These are phyloP conservation scores for Schlechtendalia chinensis DNA, from an alignment of 1,140 invertebrate genomes.

Conservation along the genomic window DNA sequence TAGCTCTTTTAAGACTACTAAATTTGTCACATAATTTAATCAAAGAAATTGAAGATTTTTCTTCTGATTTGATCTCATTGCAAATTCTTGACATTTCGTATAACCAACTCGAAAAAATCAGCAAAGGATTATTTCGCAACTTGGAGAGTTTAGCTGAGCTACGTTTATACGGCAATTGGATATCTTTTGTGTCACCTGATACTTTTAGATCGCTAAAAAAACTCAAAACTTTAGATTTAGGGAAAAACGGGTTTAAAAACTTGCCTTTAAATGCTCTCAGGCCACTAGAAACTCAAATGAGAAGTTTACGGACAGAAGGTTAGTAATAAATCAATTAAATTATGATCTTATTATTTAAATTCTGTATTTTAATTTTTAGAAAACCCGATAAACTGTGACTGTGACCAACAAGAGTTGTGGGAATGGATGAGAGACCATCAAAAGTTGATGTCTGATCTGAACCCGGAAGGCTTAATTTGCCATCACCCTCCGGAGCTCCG, in stretches of 20 bases:
- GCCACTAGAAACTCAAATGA: slow-evolving; percentile 76
- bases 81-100: slow-evolving; percentile 78
- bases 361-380: slow-evolving; percentile 59
- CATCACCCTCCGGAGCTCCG: slow-evolving; percentile 74
- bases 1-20: slow-evolving; percentile 68
- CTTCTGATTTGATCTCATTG: slow-evolving; percentile 71
- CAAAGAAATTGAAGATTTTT: slow-evolving; percentile 80
- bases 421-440: slow-evolving; percentile 84
- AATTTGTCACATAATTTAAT: slow-evolving; percentile 82
- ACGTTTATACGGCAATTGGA: slow-evolving; percentile 78
- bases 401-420: slow-evolving; percentile 82
- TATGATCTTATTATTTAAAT: background rate
- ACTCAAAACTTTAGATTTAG: slow-evolving; percentile 75
- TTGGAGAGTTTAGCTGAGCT: slow-evolving; percentile 73
- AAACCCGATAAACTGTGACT: slow-evolving; percentile 79
- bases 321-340: slow-evolving; percentile 54
- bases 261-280: slow-evolving; percentile 74
- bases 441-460: slow-evolving; percentile 62
- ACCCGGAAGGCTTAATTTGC: slow-evolving; percentile 64
- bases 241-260: slow-evolving; percentile 79
- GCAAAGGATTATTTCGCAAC: slow-evolving; percentile 72
- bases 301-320: slow-evolving; percentile 75
- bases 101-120: slow-evolving; percentile 77
- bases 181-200: slow-evolving; percentile 73
- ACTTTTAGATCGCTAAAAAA: slow-evolving; percentile 78